These are phyloP conservation scores for Pachyramphus minor DNA, from an alignment of 2,113 vertebrate species.

Conservation along the genomic window DNA sequence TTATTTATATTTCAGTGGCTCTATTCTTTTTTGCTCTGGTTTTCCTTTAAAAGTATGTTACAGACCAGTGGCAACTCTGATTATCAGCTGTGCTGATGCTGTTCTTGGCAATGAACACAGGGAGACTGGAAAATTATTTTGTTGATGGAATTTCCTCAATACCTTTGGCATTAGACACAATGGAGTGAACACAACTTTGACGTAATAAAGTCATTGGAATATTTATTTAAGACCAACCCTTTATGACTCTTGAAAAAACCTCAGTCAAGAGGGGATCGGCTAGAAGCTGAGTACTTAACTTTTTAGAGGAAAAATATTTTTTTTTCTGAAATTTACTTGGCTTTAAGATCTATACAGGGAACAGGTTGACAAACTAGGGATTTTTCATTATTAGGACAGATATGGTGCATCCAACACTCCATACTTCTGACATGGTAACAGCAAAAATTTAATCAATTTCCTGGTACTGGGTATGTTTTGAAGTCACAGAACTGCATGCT, in stretches of 20 bases:
- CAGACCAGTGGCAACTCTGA: background rate
- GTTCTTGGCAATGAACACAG: background rate
- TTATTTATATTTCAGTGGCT: background rate
- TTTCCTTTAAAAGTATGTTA: background rate
- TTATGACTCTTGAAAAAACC: background rate
- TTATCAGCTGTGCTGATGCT: background rate
- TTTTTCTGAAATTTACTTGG: background rate
- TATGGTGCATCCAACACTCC: background rate
- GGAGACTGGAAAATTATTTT: background rate
- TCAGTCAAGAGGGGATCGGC: background rate
- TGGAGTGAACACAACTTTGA: slow-evolving; percentile 15
- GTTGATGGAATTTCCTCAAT: slow-evolving; percentile 58
- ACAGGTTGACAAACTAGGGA: background rate
- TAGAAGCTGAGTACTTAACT: background rate
- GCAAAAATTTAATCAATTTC: background rate
- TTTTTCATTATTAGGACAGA: background rate
- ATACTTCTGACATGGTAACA: background rate
- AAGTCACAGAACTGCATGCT: background rate
- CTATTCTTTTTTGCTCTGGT: background rate
- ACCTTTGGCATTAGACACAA: slow-evolving; percentile 40
- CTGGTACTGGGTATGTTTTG: background rate
- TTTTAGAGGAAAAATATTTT: background rate
- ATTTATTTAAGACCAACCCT: slow-evolving; percentile 56
- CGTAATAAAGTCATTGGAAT: background rate
- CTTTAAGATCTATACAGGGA: background rate